Conservation (phyloP, 2,888 invertebrate genomes). For the Mimumesa dahlbomi region DNA sequence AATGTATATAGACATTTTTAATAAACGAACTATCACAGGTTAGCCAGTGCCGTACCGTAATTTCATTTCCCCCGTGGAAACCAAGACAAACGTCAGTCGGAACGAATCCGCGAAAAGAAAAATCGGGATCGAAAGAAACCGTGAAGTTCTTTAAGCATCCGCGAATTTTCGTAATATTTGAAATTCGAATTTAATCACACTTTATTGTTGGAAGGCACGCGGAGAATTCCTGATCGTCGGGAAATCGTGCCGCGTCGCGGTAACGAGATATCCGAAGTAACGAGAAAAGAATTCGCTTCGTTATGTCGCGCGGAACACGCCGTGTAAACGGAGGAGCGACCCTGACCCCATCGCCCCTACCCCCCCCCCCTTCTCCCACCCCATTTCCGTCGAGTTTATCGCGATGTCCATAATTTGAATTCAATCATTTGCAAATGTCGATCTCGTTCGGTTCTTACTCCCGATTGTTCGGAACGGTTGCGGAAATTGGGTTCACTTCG, state of each 20-base stretch:
- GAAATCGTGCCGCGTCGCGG: conserved; percentile 17
- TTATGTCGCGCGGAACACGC: conserved; percentile 20
- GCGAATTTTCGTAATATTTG: conserved; percentile 28
- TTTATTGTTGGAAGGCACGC: conserved; percentile 44
- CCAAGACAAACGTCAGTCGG: background rate
- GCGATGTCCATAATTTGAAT: conserved; percentile 77
- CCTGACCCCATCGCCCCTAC: background rate
- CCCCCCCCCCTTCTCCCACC: conserved; percentile 14
- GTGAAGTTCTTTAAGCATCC: conserved; percentile 16
- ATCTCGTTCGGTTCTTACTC: conserved; percentile 47
- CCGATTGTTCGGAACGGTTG: conserved; percentile 38
- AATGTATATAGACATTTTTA: too few species aligned
- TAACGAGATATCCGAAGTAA: conserved; percentile 41
- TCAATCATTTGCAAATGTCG: conserved; percentile 73
- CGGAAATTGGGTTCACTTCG: conserved; percentile 54
- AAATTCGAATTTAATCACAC: conserved; percentile 54
- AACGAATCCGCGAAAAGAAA: background rate
- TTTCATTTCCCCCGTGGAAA: background rate
- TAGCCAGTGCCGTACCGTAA: too few species aligned
- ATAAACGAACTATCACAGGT: too few species aligned
- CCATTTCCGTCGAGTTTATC: conserved; percentile 65
- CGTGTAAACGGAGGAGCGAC: background rate
- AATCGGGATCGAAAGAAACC: background rate
- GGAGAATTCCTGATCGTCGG: conserved; percentile 43
- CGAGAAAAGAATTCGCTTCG: conserved; percentile 49